phyloP scores from a whole-genome alignment of 1,140 invertebrate species.

The Macrobrachium rosenbergii region DNA sequence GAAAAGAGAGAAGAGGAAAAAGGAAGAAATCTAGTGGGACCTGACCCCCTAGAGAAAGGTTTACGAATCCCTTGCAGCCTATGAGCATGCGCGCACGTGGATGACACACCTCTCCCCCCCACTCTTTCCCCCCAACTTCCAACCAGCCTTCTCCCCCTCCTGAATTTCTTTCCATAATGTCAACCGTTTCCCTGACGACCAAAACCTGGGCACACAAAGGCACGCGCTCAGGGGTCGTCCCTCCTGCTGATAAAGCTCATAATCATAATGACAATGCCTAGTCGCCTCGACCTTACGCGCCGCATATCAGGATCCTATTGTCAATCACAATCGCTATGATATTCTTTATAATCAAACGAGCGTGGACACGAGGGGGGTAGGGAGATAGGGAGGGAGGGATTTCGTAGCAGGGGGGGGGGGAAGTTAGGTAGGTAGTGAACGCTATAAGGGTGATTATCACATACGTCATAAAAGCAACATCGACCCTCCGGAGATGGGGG shows the following conservation, averaged over 20 bases:
- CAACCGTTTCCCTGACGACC: neutral
- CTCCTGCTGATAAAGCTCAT: constrained; percentile 22
- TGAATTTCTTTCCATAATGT: neutral
- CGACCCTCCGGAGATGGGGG: neutral
- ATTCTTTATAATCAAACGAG: constrained; percentile 60
- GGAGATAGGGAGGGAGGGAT: too few species aligned
- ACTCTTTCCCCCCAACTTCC: neutral
- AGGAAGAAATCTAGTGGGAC: too few species aligned
- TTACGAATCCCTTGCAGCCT: too few species aligned
- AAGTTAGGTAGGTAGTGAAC: neutral
- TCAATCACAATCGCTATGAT: constrained; percentile 61
- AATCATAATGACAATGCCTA: constrained; percentile 13
- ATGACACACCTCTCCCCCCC: neutral
- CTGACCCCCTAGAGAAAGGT: too few species aligned
- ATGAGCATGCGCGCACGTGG: too few species aligned
- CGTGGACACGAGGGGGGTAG: constrained; percentile 14
- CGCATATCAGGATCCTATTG: constrained; percentile 39
- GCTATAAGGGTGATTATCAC: constrained; percentile 30
- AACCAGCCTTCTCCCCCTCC: neutral
- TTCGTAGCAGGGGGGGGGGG: too few species aligned
- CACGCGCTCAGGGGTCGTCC: constrained; percentile 14
- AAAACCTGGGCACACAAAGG: constrained; percentile 24
- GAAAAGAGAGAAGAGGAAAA: too few species aligned
- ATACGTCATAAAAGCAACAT: too few species aligned
- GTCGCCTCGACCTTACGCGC: neutral